phyloP scores from a whole-genome alignment of 2,113 vertebrate genomes.

The Laticauda laticaudata region DNA sequence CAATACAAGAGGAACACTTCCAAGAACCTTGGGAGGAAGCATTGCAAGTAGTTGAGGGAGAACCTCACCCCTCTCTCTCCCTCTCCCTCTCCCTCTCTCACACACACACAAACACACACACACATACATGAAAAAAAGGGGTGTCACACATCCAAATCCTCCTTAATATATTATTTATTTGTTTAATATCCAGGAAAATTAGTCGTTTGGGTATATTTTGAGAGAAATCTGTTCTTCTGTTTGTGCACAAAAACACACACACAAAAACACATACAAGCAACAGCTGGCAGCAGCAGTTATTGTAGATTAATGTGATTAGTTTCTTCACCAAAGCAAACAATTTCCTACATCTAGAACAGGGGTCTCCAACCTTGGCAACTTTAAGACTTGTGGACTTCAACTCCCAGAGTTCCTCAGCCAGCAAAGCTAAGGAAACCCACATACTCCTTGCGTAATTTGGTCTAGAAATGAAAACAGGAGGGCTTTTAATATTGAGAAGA shows the following conservation, averaged over 20 bases:
- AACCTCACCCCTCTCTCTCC: not conserved
- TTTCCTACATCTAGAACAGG: not conserved
- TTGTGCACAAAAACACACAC: not conserved
- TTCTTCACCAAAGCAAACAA: not conserved
- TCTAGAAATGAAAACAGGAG: not conserved
- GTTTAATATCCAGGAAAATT: not conserved
- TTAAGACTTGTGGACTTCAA: no score
- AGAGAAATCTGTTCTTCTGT: not conserved
- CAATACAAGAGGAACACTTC: slow-evolving; percentile 97
- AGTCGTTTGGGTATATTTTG: not conserved
- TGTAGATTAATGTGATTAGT: not conserved
- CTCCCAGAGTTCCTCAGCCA: no score
- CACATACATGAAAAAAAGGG: not conserved
- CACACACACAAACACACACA: no score
- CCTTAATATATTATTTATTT: not conserved
- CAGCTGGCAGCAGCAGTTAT: no score
- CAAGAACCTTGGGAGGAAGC: slow-evolving; percentile 80
- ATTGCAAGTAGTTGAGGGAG: not conserved
- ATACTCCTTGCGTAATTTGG: not conserved
- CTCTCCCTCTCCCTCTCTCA: no score
- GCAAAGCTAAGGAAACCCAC: no score
- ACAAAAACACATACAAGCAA: not conserved
- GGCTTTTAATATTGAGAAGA: not conserved
- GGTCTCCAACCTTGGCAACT: no score
- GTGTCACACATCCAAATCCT: not conserved